These are phyloP conservation scores for cattle (Bos taurus) DNA, from an alignment of 2,113 vertebrate species.

Conservation along the genomic window ARS-UCD2.0 NC_037337.1:91529501-91530000, in stretches of 20 bases:
- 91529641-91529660: background rate
- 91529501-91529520: background rate
- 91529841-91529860: background rate
- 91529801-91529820: background rate
- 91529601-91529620: background rate
- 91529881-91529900: background rate
- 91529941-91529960: background rate
- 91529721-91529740: background rate
- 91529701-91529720: background rate
- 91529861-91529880: background rate
- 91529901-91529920: background rate
- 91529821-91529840: background rate
- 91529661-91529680: background rate
- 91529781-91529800: background rate
- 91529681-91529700: background rate
- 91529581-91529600: background rate
- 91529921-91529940: background rate
- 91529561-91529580: background rate
- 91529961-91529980: background rate
- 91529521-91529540: background rate
- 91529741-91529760: background rate
- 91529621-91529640: background rate
- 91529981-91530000: background rate
- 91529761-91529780: background rate
- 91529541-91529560: background rate